Percentiles rank a stretch among this genome's conserved stretches.
Evolutionary conservation across 2,113 vertebrate species (phyloP).

Genomic region (Serinus canaria): DNA sequence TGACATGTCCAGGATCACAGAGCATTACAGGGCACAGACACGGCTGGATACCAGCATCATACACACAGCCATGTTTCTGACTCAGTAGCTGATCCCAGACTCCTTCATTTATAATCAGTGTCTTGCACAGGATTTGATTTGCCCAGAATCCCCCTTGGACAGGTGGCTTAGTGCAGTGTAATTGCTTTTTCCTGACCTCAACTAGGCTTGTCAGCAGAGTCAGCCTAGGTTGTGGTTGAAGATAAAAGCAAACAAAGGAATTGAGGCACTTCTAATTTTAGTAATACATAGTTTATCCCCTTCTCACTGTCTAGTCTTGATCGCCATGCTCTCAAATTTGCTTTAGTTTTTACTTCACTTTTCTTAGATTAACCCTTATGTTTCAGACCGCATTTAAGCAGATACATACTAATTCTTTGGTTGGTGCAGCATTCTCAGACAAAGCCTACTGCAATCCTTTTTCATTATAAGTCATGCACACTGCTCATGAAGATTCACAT

Average conservation of each 20-base stretch:
- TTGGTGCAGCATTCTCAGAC: neutral
- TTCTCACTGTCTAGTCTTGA: neutral
- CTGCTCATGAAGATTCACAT: neutral
- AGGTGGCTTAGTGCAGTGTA: neutral
- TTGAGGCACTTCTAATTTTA: neutral
- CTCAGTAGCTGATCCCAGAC: neutral
- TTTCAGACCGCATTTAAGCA: neutral
- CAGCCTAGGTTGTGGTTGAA: neutral
- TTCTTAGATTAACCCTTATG: neutral
- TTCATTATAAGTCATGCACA: neutral
- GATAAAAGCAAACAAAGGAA: conserved; percentile 21
- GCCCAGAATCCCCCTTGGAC: neutral
- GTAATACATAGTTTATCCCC: neutral
- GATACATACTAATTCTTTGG: neutral
- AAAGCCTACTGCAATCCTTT: neutral
- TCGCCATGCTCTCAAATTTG: neutral
- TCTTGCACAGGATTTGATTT: neutral
- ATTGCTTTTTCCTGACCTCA: conserved; percentile 14
- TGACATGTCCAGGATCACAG: neutral
- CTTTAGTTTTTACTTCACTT: neutral
- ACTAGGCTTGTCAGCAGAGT: neutral
- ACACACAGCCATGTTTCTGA: neutral
- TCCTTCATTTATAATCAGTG: neutral
- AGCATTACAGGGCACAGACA: neutral
- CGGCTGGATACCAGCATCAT: neutral